Evolutionary conservation across 2,888 invertebrate genomes (phyloP).

Genomic region (Himalopsyche tibetana): DNA sequence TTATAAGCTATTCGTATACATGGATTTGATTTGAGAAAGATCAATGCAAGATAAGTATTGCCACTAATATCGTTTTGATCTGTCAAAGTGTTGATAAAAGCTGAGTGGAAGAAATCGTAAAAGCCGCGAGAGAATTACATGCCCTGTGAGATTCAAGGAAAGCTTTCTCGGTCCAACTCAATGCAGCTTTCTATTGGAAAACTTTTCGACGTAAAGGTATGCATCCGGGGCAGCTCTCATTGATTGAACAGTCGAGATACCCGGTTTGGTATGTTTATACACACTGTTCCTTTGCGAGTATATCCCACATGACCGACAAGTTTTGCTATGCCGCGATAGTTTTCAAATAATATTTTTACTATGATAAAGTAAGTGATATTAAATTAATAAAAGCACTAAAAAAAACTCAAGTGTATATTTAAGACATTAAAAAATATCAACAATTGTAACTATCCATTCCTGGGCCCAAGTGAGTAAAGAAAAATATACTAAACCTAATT

Average conservation of each 20-base stretch:
- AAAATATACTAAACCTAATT: too few relatives aligned
- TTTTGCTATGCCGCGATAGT: too few relatives aligned
- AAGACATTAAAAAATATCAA: too few relatives aligned
- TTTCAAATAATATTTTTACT: too few relatives aligned
- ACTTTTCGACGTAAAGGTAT: conserved; percentile 64
- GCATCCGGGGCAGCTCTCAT: conserved; percentile 59
- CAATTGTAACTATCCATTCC: too few relatives aligned
- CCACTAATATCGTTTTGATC: conserved; percentile 16
- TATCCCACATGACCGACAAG: not conserved
- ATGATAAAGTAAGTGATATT: too few relatives aligned
- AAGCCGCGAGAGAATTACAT: conserved; percentile 60
- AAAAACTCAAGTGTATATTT: too few relatives aligned
- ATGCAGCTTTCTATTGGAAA: conserved; percentile 63
- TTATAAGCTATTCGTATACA: too few relatives aligned
- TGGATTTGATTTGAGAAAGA: too few relatives aligned
- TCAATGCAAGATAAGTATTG: not conserved
- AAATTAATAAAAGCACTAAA: too few relatives aligned
- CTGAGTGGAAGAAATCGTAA: conserved; percentile 55
- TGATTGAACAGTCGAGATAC: conserved; percentile 57
- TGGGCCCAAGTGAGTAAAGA: too few relatives aligned
- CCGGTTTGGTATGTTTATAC: conserved; percentile 59
- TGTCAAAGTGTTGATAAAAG: conserved; percentile 44
- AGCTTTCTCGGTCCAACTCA: conserved; percentile 51
- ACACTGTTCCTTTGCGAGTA: not conserved
- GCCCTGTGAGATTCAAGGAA: conserved; percentile 53